Conservation (phyloP, 2,888 invertebrate genomes). For the Diabrotica balteata region DNA sequence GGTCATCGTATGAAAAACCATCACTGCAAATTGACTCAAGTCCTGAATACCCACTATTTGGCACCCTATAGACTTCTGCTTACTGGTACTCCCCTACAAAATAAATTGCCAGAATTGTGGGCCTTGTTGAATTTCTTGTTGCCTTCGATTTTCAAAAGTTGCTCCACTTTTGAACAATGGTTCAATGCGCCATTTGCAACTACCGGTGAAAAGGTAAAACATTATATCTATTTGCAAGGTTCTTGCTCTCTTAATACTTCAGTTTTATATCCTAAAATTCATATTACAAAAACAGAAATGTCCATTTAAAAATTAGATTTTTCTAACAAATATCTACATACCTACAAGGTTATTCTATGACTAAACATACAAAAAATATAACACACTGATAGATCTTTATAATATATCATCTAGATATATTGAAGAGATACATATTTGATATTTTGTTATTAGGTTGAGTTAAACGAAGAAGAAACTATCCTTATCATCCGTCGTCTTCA, state of each 20-base stretch:
- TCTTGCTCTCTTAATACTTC: no score
- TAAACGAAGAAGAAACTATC: slow-evolving; percentile 99
- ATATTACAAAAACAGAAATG: no score
- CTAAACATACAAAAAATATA: no score
- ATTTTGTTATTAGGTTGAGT: slow-evolving; percentile 73
- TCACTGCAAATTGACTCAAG: slow-evolving; percentile 98
- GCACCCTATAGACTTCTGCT: slow-evolving; percentile 96
- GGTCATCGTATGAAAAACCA: slow-evolving; percentile 99
- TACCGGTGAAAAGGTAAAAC: slow-evolving; percentile 88
- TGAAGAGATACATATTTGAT: slow-evolving; percentile 9
- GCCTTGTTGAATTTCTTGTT: slow-evolving; percentile 97
- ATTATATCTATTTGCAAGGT: no score
- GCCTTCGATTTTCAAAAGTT: slow-evolving; percentile 98
- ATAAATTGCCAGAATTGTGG: slow-evolving; percentile 98
- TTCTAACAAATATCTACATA: no score
- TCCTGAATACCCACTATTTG: slow-evolving; percentile 94
- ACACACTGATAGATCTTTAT: no score
- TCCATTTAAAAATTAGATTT: no score
- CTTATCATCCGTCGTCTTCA: slow-evolving; percentile 99
- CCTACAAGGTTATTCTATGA: no score
- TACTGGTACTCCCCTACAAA: slow-evolving; percentile 97
- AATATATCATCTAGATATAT: no score
- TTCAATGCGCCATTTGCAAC: slow-evolving; percentile 99
- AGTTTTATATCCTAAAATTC: no score
- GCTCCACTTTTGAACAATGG: slow-evolving; percentile 99